phyloP scores from a whole-genome alignment of 2,888 invertebrate genomes.

The Arrhopalites spinosus region DNA sequence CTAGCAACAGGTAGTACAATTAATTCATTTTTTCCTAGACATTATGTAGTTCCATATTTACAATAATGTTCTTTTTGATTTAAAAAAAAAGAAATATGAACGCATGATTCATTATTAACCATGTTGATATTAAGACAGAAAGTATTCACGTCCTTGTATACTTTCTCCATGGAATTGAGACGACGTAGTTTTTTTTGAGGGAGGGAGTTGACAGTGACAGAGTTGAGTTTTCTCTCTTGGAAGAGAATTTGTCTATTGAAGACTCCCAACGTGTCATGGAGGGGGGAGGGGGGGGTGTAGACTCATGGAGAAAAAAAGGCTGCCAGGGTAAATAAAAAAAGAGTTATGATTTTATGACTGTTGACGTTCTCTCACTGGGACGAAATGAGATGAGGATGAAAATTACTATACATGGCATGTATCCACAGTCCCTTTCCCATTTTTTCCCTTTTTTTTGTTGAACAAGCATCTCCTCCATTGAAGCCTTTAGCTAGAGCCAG shows the following conservation, averaged over 20 bases:
- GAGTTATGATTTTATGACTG: conserved; percentile 23
- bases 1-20: background rate
- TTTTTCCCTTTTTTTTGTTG: background rate
- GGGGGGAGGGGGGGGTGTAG: background rate
- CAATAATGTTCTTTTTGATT: too few species aligned
- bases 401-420: background rate
- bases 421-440: background rate
- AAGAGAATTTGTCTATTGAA: background rate
- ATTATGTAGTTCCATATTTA: too few species aligned
- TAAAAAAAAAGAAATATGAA: too few species aligned
- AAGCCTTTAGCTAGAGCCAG: background rate
- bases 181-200: too few species aligned
- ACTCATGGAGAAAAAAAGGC: background rate
- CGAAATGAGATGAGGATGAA: background rate
- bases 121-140: too few species aligned
- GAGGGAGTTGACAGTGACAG: too few species aligned
- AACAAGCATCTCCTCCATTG: background rate
- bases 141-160: too few species aligned
- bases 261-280: background rate
- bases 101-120: too few species aligned
- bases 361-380: conserved; percentile 12
- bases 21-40: background rate
- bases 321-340: background rate
- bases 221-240: background rate
- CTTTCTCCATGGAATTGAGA: too few species aligned